These are phyloP conservation scores for Recurvirostra avosetta DNA, from an alignment of 2,113 vertebrate species.

Conservation along the genomic window DNA sequence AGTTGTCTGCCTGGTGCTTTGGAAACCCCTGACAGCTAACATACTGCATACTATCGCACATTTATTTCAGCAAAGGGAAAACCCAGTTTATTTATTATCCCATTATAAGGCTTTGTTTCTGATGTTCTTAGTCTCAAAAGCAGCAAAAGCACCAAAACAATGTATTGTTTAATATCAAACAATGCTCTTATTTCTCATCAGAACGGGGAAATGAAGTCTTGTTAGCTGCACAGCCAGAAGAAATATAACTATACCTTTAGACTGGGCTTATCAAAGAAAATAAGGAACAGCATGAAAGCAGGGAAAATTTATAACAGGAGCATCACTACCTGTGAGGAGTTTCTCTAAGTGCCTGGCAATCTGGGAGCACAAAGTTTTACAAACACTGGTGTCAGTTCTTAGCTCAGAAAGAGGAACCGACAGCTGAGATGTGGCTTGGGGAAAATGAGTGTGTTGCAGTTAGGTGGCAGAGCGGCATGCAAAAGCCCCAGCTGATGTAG, in stretches of 20 bases:
- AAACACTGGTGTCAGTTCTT: not conserved
- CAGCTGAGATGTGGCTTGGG: not conserved
- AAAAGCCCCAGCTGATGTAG: not conserved
- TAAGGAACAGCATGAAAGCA: not conserved
- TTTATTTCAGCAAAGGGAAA: not conserved
- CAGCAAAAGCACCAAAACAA: slow-evolving; percentile 14
- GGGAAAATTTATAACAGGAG: not conserved
- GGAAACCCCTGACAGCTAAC: not conserved
- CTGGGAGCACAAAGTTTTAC: not conserved
- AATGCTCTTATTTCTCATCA: slow-evolving; percentile 20
- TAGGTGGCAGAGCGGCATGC: not conserved
- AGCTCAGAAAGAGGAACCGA: not conserved
- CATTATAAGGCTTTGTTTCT: not conserved
- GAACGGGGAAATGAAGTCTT: not conserved
- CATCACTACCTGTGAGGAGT: not conserved
- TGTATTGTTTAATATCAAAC: slow-evolving; percentile 47
- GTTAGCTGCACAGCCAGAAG: not conserved
- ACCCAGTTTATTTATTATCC: not conserved
- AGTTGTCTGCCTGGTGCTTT: not conserved
- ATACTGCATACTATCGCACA: not conserved
- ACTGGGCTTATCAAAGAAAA: not conserved
- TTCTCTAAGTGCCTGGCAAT: not conserved
- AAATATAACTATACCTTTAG: not conserved
- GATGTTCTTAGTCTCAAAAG: not conserved
- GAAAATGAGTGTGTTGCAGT: not conserved